Evolutionary conservation across 1,140 invertebrate species (phyloP).

Genomic region (Listronotus oregonensis): DNA sequence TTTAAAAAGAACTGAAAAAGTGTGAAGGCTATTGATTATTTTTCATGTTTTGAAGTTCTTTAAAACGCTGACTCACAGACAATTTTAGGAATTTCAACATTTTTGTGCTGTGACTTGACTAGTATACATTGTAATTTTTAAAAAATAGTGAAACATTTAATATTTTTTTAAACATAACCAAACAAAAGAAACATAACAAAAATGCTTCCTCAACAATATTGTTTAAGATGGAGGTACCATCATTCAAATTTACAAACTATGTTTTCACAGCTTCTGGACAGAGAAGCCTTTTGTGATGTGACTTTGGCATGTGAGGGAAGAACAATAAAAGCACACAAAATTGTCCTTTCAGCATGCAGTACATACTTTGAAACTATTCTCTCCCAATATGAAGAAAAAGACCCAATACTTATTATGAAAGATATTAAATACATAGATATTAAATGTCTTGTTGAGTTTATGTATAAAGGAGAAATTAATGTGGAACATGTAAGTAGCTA

Average conservation of each 20-base stretch:
- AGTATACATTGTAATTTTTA: neutral
- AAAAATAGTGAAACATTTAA: slow-evolving; percentile 8
- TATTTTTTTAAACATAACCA: slow-evolving; percentile 35
- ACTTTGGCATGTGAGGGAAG: slow-evolving; percentile 88
- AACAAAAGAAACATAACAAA: slow-evolving; percentile 44
- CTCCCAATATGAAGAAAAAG: slow-evolving; percentile 85
- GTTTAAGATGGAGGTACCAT: slow-evolving; percentile 89
- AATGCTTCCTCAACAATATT: slow-evolving; percentile 86
- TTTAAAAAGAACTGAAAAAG: slow-evolving; percentile 45
- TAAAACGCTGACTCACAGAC: slow-evolving; percentile 33
- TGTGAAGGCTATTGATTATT: slow-evolving; percentile 50
- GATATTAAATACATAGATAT: slow-evolving; percentile 84
- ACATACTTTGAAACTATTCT: slow-evolving; percentile 88
- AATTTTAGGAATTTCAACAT: slow-evolving; percentile 16
- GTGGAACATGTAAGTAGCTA: slow-evolving; percentile 81
- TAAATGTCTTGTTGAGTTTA: slow-evolving; percentile 87
- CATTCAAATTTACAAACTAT: slow-evolving; percentile 87
- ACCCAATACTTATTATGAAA: slow-evolving; percentile 83
- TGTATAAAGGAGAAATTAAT: slow-evolving; percentile 96
- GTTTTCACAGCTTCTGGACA: slow-evolving; percentile 85
- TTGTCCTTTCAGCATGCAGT: slow-evolving; percentile 78
- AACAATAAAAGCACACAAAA: slow-evolving; percentile 86
- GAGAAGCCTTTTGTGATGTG: slow-evolving; percentile 90
- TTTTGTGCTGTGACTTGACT: slow-evolving; percentile 9
- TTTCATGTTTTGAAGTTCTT: slow-evolving; percentile 48